phyloP scores from a whole-genome alignment of 1,140 invertebrate species.

The Heliconius hermathena region DNA sequence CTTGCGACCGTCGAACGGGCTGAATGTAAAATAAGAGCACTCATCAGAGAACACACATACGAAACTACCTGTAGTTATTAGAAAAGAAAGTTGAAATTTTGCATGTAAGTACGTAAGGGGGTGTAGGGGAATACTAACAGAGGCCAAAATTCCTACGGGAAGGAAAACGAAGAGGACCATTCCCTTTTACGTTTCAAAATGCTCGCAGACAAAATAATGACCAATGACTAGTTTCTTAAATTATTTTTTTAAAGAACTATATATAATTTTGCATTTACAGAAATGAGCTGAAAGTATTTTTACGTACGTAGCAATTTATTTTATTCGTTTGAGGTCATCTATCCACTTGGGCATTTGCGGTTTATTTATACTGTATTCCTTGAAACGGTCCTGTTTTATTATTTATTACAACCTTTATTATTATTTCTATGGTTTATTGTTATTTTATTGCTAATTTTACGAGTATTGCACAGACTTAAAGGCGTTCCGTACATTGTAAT shows the following conservation, averaged over 20 bases:
- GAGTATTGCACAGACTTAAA: background rate
- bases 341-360: constrained; percentile 2
- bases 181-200: too few species aligned
- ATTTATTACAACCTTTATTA: constrained; percentile 11
- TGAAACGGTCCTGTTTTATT: constrained; percentile 12
- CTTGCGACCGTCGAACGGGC: too few species aligned
- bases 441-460: constrained; percentile 12
- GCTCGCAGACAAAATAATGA: too few species aligned
- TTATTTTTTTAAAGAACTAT: background rate
- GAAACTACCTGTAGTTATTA: too few species aligned
- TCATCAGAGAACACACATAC: too few species aligned
- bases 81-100: too few species aligned
- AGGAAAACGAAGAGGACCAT: too few species aligned
- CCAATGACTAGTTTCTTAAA: too few species aligned
- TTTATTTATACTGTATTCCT: constrained; percentile 14
- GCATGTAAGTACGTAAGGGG: too few species aligned
- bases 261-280: background rate
- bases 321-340: constrained; percentile 10
- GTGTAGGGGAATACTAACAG: too few species aligned
- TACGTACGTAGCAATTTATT: background rate
- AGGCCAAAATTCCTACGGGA: too few species aligned
- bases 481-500: constrained; percentile 9
- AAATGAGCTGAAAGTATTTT: background rate
- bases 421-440: constrained; percentile 6
- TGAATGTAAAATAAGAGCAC: too few species aligned